A percentile compares a stretch with the other conserved stretches of the same genome.
These are phyloP conservation scores for Thera obeliscata DNA, from an alignment of 2,888 invertebrate genomes.

Conservation along the genomic window DNA sequence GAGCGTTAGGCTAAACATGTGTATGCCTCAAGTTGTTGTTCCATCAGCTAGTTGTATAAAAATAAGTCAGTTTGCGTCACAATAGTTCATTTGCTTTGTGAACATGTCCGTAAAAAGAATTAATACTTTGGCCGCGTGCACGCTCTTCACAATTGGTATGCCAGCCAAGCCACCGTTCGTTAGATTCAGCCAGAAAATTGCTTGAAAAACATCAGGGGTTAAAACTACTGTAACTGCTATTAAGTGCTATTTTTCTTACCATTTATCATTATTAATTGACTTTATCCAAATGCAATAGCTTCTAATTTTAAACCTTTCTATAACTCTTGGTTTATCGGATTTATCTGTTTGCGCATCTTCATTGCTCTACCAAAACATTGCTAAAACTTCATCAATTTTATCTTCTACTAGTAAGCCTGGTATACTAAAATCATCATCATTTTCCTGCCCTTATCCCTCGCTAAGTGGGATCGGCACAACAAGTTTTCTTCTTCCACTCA, in stretches of 20 bases:
- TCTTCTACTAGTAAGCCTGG: too few species aligned
- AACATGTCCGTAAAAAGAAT: constrained; percentile 19
- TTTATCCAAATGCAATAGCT: constrained; percentile 43
- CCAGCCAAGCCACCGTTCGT: constrained; percentile 43
- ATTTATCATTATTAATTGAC: constrained; percentile 44
- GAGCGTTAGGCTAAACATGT: too few species aligned
- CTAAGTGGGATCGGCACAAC: too few species aligned
- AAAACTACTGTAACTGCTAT: constrained; percentile 35
- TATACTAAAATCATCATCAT: too few species aligned
- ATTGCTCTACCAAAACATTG: background rate
- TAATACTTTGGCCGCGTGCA: constrained; percentile 38
- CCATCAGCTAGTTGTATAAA: too few species aligned
- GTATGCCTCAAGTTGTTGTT: too few species aligned
- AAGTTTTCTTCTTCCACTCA: too few species aligned
- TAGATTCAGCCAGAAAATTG: constrained; percentile 14
- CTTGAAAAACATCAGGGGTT: constrained; percentile 35
- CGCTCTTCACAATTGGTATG: constrained; percentile 40
- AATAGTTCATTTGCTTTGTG: constrained; percentile 4
- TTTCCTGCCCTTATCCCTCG: too few species aligned
- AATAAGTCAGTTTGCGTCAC: background rate
- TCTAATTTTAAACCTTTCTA: constrained; percentile 43
- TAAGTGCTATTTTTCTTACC: constrained; percentile 37
- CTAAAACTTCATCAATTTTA: background rate
- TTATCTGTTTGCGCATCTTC: constrained; percentile 36
- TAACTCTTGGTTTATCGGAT: constrained; percentile 44